Percentiles rank a stretch among this genome's conserved stretches.
Evolutionary conservation across 2,888 invertebrate species (phyloP).

Genomic region (Muschampia plurimacula): DNA sequence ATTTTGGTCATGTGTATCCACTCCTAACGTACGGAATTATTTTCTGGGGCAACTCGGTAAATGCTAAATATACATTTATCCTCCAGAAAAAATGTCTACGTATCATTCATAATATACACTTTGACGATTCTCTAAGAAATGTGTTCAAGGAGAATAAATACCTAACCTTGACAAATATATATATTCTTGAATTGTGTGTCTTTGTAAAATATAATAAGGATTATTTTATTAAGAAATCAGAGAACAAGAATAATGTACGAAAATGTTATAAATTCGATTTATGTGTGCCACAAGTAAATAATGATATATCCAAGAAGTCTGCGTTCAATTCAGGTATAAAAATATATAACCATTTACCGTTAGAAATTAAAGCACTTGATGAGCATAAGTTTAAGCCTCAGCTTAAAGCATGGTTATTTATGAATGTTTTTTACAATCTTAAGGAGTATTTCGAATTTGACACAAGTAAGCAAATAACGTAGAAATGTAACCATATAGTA

Average conservation of each 20-base stretch:
- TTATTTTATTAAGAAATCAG: neutral
- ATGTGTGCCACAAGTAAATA: neutral
- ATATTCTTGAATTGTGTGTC: neutral
- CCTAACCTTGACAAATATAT: neutral
- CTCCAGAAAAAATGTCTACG: slow-evolving; percentile 6
- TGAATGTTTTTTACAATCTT: neutral
- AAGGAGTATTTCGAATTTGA: neutral
- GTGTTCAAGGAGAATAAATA: neutral
- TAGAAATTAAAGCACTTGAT: neutral
- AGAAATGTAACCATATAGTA: neutral
- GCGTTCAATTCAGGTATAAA: neutral
- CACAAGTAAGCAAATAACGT: neutral
- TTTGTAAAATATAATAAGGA: neutral
- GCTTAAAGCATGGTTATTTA: neutral
- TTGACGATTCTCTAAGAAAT: neutral
- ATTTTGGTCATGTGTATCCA: neutral
- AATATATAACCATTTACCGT: slow-evolving; percentile 1
- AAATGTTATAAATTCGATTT: neutral
- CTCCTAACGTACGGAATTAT: slow-evolving; percentile 8
- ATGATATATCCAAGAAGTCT: neutral
- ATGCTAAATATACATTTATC: slow-evolving; percentile 11
- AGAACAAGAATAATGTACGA: neutral
- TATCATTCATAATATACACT: neutral
- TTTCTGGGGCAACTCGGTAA: slow-evolving; percentile 6
- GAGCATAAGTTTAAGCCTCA: neutral